Base-by-base conservation (phyloP, 2,797 vertebrate species). In the Eulemur mongoz region DNA sequence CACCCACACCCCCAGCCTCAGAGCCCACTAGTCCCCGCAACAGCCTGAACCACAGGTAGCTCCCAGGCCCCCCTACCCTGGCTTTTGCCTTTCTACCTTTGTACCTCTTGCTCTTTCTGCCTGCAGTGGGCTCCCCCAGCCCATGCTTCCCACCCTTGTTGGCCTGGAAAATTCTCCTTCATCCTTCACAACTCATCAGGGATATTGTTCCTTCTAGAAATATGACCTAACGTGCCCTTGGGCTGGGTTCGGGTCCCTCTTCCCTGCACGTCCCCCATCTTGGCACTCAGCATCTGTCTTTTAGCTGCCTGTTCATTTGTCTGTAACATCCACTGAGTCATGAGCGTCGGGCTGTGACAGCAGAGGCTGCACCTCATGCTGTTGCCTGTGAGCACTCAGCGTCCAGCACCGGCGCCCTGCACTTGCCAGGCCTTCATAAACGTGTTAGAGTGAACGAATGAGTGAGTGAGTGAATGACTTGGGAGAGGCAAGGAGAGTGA, bases 311-410 rank as follows among this genome's bases (percentile, higher is more conserved):
- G 11, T n/a, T 17, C 18, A 5, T 23, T 82, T 38, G 22, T 35
- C 57, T 75, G 22, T 54, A 43, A 15, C 27, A 27, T 27, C 57
- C 54, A 54, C 35, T 11, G 45, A 73, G 52, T 52, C 38, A 8
- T 18, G 35, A 48, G 43, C 23, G 10, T 43, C 2, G 0, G 30
- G 17, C 17, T 32, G 6, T 4, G n/a, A 73, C 0, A 5, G 35
- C 81, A 73, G 73, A 27, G 22, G 10, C 63, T 65, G 11, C 1
- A 22, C 32, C 17, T 95, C 54, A 27, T 1, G 5, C 27, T 48
- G 72, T 72, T 78, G 22, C 18, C 54, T 48, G 15, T 70, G 72
- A 57, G 48, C 18, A 23, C 50, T 78, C 61, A 18, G 43, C 65
- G 88, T 22, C 20, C 23, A 48, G 25, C 61, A 17, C 43, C 2